Evolutionary conservation across 2,113 vertebrate species (phyloP), one percentile per base, ranked within the genome.

Genomic region (Crotalus helleri): DNA sequence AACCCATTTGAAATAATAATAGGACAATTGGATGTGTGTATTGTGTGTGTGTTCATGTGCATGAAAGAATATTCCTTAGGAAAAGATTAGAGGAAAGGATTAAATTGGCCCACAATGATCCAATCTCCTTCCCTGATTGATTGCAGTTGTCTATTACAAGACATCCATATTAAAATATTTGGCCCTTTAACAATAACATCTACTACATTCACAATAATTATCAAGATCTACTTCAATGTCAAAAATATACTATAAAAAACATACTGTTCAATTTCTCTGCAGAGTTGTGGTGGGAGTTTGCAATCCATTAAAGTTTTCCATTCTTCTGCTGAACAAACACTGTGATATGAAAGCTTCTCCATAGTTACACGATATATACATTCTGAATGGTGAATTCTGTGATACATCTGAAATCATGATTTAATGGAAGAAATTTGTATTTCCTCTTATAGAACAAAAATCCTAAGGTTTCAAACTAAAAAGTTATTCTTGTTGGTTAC

Each of bases 311-410:
- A 99, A 94, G 98, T 98, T 96, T 99, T 98, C 98, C 98, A 99
- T 96, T 99, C 99, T 95, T 99, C 99, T 0, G 98, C 98, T 3
- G 99, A 99, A 95, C 99, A 99, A 95, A 99, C 98, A 97, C 98
- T 99, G 94, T 99, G 99, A 95, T 99, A 99, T 13, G 99, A 99
- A 69, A 99, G 98, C 94, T 99, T 99, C 96, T 99, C 99, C 99
- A 99, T 99, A 0, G 99, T 99, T 89, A 99, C 99, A 94, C 99
- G 98, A 96, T 99, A 99, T 96, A 99, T 99, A 97, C 99, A 99
- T 97, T 99, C 99, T 15, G 99, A 99, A 97, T 99, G 99, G 91
- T 99, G 98, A 95, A 99, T 99, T 96, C 98, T 97, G 95, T 99
- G 99, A 96, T 99, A 99, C 99, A 99, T 99, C 99, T 99, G 95